phyloP scores from a whole-genome alignment of 2,797 vertebrate genomes.

The Monodelphis domestica region DNA sequence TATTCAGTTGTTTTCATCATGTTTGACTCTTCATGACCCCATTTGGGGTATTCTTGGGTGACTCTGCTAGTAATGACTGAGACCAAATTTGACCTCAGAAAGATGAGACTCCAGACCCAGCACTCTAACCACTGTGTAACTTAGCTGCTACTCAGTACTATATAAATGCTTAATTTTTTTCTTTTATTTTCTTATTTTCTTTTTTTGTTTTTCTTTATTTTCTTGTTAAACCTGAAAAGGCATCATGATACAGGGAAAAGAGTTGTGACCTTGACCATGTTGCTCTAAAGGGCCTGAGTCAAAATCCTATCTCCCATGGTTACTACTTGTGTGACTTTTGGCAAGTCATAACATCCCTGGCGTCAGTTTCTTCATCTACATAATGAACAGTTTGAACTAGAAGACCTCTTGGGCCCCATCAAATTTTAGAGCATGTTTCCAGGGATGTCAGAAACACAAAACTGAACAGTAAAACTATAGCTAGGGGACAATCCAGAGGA shows the following conservation, averaged over 20 bases:
- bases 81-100: too few species aligned
- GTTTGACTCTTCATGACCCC: too few species aligned
- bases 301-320: not conserved
- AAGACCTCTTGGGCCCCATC: not conserved
- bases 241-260: not conserved
- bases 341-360: not conserved
- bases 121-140: too few species aligned
- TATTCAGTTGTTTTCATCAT: too few species aligned
- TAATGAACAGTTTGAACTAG: not conserved
- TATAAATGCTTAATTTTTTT: not conserved
- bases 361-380: not conserved
- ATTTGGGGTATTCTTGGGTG: too few species aligned
- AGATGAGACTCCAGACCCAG: too few species aligned
- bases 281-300: not conserved
- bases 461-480: not conserved
- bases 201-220: too few species aligned
- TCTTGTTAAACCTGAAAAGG: not conserved
- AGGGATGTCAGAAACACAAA: not conserved
- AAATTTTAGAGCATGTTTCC: not conserved
- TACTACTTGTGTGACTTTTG: not conserved
- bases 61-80: too few species aligned
- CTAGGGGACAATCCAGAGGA: not conserved
- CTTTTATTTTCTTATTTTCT: not conserved
- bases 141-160: too few species aligned
- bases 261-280: not conserved